Evolutionary conservation across 2,797 vertebrate species (phyloP), one percentile per base, ranked within the genome.

Genomic region (Ficedula albicollis): DNA sequence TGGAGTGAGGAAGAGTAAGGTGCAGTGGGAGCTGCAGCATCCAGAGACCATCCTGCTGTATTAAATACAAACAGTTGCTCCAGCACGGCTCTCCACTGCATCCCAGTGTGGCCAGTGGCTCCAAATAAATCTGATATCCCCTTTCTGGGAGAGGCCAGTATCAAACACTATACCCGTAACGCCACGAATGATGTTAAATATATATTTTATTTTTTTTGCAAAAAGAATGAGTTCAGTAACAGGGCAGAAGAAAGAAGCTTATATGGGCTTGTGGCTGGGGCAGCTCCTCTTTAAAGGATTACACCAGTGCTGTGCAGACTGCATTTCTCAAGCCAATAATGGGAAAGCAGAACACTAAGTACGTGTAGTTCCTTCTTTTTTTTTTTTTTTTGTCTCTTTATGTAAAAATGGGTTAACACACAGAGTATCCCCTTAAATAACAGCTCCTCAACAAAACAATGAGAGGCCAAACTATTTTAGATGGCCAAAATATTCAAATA

Each of bases 101-200:
- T 17, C 38, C 44, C 15, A 9, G 10, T 11, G 19, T 0, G 0
- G n/a, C 36, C 29, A 9, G 14, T 11, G 9, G 16, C 14, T 55
- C 54, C 38, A 55, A 70, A 60, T 41, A 77, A 52, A 60, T 12
- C 38, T 3, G 2, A 36, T 9, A 34, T 2, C 20, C 43, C 10
- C 8, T 34, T 74, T 62, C 60, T 56, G 54, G 60, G 59, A 82
- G 9, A 67, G 19, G 11, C 25, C 62, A 81, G 44, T 36, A 83
- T 13, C 51, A 76, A 89, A 9, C 9, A 29, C 2, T 26, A 15
- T 26, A 64, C 8, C 9, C 11, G 4, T 36, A 68, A 38, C 19
- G 43, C 11, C 22, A 12, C 10, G 10, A 26, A 12, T 15, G 5
- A 55, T 3, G 56, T 30, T 17, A 43, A 80, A 68, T 41, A 32